phyloP scores from a whole-genome alignment of 2,888 invertebrate species.

The Euplexia lucipara region DNA sequence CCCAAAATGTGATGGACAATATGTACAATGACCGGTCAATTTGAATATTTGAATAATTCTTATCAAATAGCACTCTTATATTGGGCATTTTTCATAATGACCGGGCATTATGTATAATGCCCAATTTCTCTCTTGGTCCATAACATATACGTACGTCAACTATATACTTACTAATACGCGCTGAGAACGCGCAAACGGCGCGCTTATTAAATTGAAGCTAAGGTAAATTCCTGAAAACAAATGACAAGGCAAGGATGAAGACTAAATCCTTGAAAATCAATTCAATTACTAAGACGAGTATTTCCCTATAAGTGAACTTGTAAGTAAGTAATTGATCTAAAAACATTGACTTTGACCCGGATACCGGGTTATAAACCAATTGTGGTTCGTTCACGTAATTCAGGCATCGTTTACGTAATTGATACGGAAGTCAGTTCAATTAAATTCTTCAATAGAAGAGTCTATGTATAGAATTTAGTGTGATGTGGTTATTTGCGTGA shows the following conservation, averaged over 20 bases:
- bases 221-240: not conserved
- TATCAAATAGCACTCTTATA: too few species aligned
- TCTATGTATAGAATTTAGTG: conserved; percentile 2
- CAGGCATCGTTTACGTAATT: conserved; percentile 42
- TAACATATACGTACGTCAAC: too few species aligned
- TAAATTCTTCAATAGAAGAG: conserved; percentile 13
- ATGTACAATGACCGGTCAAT: too few species aligned
- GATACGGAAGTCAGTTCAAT: conserved; percentile 43
- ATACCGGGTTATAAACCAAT: conserved; percentile 17
- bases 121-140: too few species aligned
- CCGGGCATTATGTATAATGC: too few species aligned
- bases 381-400: conserved; percentile 26
- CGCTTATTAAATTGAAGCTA: not conserved
- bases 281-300: conserved; percentile 5
- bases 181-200: too few species aligned
- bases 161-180: too few species aligned
- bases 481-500: not conserved
- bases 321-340: conserved; percentile 35
- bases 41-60: too few species aligned
- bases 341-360: conserved; percentile 37
- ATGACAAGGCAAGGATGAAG: not conserved
- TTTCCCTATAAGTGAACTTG: conserved; percentile 7
- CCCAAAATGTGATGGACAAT: too few species aligned
- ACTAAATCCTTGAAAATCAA: not conserved
- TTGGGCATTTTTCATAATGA: too few species aligned